phyloP scores from a whole-genome alignment of 2,797 vertebrate genomes.

The Pseudochromis fuscus region DNA sequence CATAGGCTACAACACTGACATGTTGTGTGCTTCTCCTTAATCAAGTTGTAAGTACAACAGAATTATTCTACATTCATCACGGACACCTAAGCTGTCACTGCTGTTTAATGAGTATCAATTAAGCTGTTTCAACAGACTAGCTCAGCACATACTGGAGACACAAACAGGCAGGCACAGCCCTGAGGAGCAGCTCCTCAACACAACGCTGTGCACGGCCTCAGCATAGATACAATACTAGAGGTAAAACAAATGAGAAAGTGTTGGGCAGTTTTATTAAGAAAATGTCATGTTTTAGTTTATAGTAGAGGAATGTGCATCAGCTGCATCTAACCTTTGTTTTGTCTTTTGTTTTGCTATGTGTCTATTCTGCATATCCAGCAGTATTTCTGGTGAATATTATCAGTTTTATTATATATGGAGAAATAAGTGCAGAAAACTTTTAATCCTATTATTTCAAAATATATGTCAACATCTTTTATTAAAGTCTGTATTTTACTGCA shows the following conservation, averaged over 20 bases:
- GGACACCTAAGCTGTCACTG: constrained; percentile 87
- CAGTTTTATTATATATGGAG: too few relatives aligned
- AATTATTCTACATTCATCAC: constrained; percentile 87
- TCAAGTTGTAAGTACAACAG: constrained; percentile 87
- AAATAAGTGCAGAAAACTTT: background rate
- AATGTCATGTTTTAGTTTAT: too few relatives aligned
- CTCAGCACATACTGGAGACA: constrained; percentile 74
- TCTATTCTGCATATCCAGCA: too few relatives aligned
- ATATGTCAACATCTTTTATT: constrained; percentile 6
- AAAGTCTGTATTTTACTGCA: constrained; percentile 24
- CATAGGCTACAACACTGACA: constrained; percentile 74
- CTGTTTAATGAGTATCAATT: constrained; percentile 89
- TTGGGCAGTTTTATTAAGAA: background rate
- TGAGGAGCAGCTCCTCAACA: constrained; percentile 50
- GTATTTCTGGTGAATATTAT: too few relatives aligned
- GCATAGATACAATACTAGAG: background rate
- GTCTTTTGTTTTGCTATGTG: too few relatives aligned
- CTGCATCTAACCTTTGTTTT: too few relatives aligned
- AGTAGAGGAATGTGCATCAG: too few relatives aligned
- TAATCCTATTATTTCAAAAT: background rate
- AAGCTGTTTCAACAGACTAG: constrained; percentile 87
- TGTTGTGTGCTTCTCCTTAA: constrained; percentile 82
- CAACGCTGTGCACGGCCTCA: constrained; percentile 14
- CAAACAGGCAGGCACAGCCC: constrained; percentile 69
- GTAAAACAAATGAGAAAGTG: constrained; percentile 6